Percentiles rank a stretch among this genome's conserved stretches.
Evolutionary conservation across 1,140 invertebrate species (phyloP).

Genomic region (Latrodectus geometricus): DNA sequence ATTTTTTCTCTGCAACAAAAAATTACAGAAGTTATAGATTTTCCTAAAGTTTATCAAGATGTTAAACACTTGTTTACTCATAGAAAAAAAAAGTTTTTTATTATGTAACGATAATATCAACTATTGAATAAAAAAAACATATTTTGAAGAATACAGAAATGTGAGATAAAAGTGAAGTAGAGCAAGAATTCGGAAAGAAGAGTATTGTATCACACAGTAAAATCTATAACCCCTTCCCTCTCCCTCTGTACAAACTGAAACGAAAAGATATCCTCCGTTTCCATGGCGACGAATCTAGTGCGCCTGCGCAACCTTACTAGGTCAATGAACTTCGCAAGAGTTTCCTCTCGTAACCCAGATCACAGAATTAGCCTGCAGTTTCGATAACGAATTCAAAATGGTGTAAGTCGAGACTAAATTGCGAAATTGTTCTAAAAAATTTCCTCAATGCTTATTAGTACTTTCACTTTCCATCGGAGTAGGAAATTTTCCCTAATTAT

Average conservation of each 20-base stretch:
- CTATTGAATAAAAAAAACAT: no score
- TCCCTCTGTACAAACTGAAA: neutral
- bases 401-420: neutral
- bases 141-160: neutral
- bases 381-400: neutral
- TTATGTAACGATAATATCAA: no score
- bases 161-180: neutral
- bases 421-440: conserved; percentile 4
- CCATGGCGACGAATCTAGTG: conserved; percentile 28
- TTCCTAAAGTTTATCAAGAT: no score
- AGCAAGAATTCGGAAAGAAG: neutral
- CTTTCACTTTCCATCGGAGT: neutral
- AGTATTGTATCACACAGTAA: neutral
- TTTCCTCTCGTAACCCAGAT: conserved; percentile 46
- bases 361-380: conserved; percentile 36
- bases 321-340: conserved; percentile 35
- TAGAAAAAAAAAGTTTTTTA: no score
- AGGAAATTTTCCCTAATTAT: no score
- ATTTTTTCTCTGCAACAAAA: no score
- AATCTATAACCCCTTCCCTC: neutral
- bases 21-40: no score
- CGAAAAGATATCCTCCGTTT: conserved; percentile 16
- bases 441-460: neutral
- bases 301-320: conserved; percentile 29
- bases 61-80: no score